These are phyloP conservation scores for Lytechinus variegatus DNA, from an alignment of 35 echinoderm and acorn worm genomes.

Conservation along the genomic window DNA sequence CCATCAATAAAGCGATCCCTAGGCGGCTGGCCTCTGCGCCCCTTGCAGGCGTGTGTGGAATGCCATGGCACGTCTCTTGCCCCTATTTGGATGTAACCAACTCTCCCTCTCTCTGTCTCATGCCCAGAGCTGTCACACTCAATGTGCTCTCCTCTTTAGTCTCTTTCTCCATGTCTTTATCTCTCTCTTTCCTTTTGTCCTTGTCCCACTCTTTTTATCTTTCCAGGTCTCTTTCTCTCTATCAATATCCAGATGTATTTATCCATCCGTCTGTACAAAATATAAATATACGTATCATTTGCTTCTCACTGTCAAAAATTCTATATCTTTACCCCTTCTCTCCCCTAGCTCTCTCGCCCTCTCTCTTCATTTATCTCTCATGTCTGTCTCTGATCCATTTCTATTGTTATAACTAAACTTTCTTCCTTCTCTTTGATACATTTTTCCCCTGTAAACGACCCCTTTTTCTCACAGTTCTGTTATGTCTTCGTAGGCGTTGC, in stretches of 20 bases:
- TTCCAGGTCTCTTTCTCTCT: not conserved
- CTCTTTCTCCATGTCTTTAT: not conserved
- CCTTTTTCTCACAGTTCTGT: no score
- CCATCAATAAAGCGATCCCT: slow-evolving; percentile 2
- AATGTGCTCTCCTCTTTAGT: not conserved
- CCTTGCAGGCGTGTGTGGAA: slow-evolving; percentile 7
- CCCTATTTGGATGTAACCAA: slow-evolving; percentile 18
- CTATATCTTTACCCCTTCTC: no score
- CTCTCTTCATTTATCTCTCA: not conserved
- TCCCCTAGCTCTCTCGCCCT: not conserved
- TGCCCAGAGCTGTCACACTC: slow-evolving; percentile 15
- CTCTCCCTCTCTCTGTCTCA: slow-evolving; percentile 9
- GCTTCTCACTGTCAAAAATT: no score
- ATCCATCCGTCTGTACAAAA: not conserved
- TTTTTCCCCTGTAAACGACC: no score
- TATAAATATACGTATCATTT: no score
- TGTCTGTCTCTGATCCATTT: not conserved
- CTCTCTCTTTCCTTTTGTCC: not conserved
- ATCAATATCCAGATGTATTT: not conserved
- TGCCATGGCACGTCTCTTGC: not conserved
- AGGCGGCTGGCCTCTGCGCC: slow-evolving; percentile 12
- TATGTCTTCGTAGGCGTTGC: no score
- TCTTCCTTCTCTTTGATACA: no score
- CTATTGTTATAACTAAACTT: not conserved
- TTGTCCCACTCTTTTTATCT: not conserved